Evolutionary conservation across 2,113 vertebrate species (phyloP).

Genomic region (Diglossa brunneiventris): DNA sequence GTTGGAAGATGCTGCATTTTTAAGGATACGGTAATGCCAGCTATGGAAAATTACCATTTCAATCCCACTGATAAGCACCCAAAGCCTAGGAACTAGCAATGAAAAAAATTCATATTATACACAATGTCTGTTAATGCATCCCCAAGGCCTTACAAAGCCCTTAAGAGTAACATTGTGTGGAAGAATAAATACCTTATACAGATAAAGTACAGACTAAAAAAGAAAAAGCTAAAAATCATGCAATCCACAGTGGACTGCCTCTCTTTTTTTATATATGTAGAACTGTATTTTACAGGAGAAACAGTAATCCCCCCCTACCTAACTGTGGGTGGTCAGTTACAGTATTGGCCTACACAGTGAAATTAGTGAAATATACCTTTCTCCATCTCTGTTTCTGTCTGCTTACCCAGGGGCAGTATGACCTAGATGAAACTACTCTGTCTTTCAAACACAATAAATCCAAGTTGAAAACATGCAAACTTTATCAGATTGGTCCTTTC

Average conservation of each 20-base stretch:
- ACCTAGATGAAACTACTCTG: constrained; percentile 24
- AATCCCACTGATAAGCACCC: background rate
- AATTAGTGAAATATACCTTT: constrained; percentile 24
- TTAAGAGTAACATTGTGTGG: background rate
- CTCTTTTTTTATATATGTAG: background rate
- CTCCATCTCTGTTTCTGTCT: constrained; percentile 8
- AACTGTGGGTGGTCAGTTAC: constrained; percentile 9
- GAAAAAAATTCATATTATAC: background rate
- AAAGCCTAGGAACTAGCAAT: background rate
- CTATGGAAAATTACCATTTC: background rate
- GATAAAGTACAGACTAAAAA: background rate
- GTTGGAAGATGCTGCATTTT: background rate
- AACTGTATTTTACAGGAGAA: background rate
- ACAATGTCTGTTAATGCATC: background rate
- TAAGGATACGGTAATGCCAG: background rate
- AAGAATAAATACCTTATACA: background rate
- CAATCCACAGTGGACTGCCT: background rate
- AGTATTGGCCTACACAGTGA: background rate
- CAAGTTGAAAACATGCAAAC: background rate
- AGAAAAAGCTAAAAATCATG: background rate
- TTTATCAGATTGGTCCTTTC: background rate
- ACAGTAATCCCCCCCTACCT: background rate
- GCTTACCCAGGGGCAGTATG: constrained; percentile 36
- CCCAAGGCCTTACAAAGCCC: background rate
- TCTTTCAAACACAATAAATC: constrained; percentile 37